Base-by-base conservation (phyloP, 2,888 invertebrate genomes). In the Tenodera sinensis region DNA sequence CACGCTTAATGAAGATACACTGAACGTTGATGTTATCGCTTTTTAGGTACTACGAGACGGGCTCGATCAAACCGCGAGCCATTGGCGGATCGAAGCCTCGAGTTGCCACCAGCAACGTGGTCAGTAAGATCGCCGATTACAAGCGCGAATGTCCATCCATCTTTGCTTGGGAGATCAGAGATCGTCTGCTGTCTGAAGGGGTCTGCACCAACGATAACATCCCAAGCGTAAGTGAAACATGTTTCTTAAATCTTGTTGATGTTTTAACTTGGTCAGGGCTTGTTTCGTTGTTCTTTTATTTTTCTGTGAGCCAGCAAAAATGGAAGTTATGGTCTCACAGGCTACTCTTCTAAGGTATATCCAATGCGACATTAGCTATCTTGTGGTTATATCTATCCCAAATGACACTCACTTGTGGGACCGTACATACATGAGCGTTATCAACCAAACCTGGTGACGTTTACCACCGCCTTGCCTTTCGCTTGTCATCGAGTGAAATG, bases 81-180 rank as follows among this genome's bases (percentile, higher is more conserved):
- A 99, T 99, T 93, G 99, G 99, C 90, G 99, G 99, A 91, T 98
- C 98, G 89, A 99, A 99, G 93, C 99, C 99, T 20, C 95, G 99
- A 91, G 99, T 98, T 90, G 98, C 98, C 90, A 98, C 98, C 88
- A 97, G 97, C 89, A 97, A 97, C 83, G 99, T 99, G 91, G 99
- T 99, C 91, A 96, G 96, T 94, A 98, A 98, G 94, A 98, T 99
- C 92, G 98, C 99, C 89, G 97, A 98, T 93, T 99, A 98, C 95
- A 99, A 99, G 94, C 95, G 98, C 88, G 99, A 99, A 93, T 99
- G 99, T 93, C 99, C 99, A 81, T 98, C 98, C 92, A 99, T 99
- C 94, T 99, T 99, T 94, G 99, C 99, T 87, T 99, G 99, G 99
- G 99, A 99, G 95, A 99, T 99, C 93, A 95, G 99, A 88, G 99